A percentile compares a stretch with the other conserved stretches of the same genome.
These are phyloP conservation scores for Sebastes matsubarae DNA, from an alignment of 2,797 vertebrate genomes.

Conservation along the genomic window DNA sequence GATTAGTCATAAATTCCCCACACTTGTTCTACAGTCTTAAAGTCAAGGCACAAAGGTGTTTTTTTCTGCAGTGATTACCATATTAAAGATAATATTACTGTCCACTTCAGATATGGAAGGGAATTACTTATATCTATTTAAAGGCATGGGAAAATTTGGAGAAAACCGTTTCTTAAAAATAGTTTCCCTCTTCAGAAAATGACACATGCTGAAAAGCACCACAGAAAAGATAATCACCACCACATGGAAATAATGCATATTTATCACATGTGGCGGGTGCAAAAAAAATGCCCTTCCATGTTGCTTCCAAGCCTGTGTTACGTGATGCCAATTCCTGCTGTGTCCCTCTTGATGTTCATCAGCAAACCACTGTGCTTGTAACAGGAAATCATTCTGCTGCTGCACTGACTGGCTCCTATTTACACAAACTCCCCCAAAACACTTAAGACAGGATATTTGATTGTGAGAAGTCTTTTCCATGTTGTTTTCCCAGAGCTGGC, in stretches of 20 bases:
- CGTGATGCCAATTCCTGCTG: conserved; percentile 44
- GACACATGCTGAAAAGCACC: conserved; percentile 12
- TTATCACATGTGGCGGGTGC: conserved; percentile 22
- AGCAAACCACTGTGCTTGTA: conserved; percentile 68
- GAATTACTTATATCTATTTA: conserved; percentile 61
- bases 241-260: conserved; percentile 28
- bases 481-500: conserved; percentile 70
- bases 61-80: conserved; percentile 67
- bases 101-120: conserved; percentile 49
- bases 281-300: conserved; percentile 28
- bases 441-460: conserved; percentile 80
- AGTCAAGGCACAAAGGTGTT: conserved; percentile 57
- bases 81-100: conserved; percentile 74
- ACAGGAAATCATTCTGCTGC: conserved; percentile 78
- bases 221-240: conserved; percentile 6
- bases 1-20: conserved; percentile 77
- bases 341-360: conserved; percentile 65
- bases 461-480: conserved; percentile 74
- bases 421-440: conserved; percentile 79
- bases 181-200: conserved; percentile 11
- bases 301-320: conserved; percentile 34
- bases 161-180: conserved; percentile 10
- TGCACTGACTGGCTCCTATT: conserved; percentile 70
- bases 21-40: conserved; percentile 67
- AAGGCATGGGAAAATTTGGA: conserved; percentile 30